Evolutionary conservation across 2,113 vertebrate species (phyloP).

Genomic region (Albula goreensis): DNA sequence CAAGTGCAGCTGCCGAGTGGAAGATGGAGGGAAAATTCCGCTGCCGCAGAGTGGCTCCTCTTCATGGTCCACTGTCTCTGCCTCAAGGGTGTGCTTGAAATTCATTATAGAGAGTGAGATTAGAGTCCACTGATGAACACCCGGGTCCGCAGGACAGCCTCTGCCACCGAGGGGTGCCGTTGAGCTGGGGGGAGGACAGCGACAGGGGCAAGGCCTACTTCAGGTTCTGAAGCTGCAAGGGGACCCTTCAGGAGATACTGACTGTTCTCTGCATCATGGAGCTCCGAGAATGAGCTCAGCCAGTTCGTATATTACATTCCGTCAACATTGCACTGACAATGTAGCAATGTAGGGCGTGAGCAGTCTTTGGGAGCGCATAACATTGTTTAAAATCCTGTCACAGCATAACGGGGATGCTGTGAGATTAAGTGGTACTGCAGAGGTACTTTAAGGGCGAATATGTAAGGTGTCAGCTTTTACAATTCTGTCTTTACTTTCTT

Average conservation of each 20-base stretch:
- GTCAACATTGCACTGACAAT: neutral
- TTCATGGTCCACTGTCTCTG: conserved; percentile 51
- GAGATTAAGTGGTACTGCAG: neutral
- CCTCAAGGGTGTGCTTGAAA: conserved; percentile 65
- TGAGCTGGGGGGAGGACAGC: neutral
- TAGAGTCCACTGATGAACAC: neutral
- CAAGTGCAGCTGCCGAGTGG: conserved; percentile 45
- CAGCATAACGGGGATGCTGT: neutral
- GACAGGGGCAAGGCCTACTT: neutral
- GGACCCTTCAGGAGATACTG: neutral
- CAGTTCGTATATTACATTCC: neutral
- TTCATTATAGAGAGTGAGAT: conserved; percentile 6
- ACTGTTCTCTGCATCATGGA: neutral
- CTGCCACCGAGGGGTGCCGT: no score
- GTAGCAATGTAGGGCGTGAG: neutral
- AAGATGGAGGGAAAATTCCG: conserved; percentile 24
- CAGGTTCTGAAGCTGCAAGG: neutral
- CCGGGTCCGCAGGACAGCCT: neutral
- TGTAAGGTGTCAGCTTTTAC: neutral
- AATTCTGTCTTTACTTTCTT: neutral
- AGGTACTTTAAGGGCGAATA: neutral
- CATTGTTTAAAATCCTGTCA: neutral
- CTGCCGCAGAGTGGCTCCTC: conserved; percentile 17
- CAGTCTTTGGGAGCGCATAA: neutral
- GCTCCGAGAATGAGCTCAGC: neutral